Base-by-base conservation (phyloP, 2,797 vertebrate genomes). In the Myotis planiceps region DNA sequence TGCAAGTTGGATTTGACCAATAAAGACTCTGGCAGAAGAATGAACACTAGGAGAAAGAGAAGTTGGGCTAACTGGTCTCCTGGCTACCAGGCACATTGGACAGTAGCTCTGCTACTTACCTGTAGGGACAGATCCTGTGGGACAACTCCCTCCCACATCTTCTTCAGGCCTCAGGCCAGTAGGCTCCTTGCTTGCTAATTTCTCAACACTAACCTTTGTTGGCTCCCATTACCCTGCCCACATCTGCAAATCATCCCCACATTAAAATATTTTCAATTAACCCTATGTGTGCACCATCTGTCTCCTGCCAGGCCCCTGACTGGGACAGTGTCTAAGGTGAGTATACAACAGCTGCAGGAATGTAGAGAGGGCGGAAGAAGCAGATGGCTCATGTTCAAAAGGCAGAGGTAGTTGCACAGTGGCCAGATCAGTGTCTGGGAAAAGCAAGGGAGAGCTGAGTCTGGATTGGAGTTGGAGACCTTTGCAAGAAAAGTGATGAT, bases 221-320 rank as follows among this genome's bases (percentile, higher is more conserved):
- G 37, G 21, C 5, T 66, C 55, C 4, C 75, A 69, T 69, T 7
- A 49, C 72, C 16, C 27, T 69, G 63, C 49, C 39, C 13, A 45
- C n/a, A 80, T 66, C 58, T 94, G 86, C 32, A 76, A 80, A 84
- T n/a, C 63, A n/a, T 55, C 23, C 39, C 60, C 13, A 49, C 1
- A 16, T 81, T 88, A n/a, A 69, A 84, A 37, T 34, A 47, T 76
- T 85, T 87, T 63, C 66, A 74, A 13, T 72, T 90, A 93, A 90
- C 55, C 75, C 81, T 51, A 29, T 74, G 84, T 69, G 32, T 66
- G 37, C 9, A 69, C 72, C 89, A 74, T 74, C 76, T 96, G 93
- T 83, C 42, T 92, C 53, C 71, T 72, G 34, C 47, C 76, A 68
- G 42, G 53, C 12, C 60, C 42, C 29, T 78, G 68, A 37, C 60